phyloP scores from a whole-genome alignment of 2,888 invertebrate genomes.

The Diachrysia chrysitis region DNA sequence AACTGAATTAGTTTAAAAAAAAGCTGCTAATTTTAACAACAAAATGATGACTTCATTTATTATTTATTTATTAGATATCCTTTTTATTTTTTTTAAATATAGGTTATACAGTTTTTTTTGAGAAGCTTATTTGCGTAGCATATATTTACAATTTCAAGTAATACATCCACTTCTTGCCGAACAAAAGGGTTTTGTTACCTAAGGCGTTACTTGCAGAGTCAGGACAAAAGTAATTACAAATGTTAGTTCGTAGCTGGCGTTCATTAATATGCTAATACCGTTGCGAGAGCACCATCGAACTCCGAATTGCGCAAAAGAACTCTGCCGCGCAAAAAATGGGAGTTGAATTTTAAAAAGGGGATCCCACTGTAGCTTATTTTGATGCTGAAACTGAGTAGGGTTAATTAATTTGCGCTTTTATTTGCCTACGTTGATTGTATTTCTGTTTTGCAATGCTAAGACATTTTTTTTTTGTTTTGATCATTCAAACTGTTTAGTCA shows the following conservation, averaged over 20 bases:
- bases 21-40: no score
- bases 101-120: no score
- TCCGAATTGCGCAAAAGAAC: conserved; percentile 70
- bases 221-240: conserved; percentile 71
- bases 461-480: conserved; percentile 36
- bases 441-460: conserved; percentile 51
- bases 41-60: no score
- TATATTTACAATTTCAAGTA: conserved; percentile 31
- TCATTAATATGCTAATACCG: conserved; percentile 85
- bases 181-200: conserved; percentile 53
- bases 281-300: conserved; percentile 72
- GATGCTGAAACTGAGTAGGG: conserved; percentile 64
- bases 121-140: no score
- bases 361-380: conserved; percentile 62
- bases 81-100: no score
- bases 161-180: conserved; percentile 30
- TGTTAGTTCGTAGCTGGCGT: conserved; percentile 64
- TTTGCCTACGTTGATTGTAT: conserved; percentile 57
- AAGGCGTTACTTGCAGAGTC: conserved; percentile 60
- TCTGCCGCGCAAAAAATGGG: conserved; percentile 60
- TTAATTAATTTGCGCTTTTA: conserved; percentile 68
- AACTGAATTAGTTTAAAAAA: background rate
- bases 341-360: conserved; percentile 65
- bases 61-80: no score
- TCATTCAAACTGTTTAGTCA: conserved; percentile 14